Evolutionary conservation across 1,140 invertebrate species (phyloP).

Genomic region (Drosophila yakuba): DNA sequence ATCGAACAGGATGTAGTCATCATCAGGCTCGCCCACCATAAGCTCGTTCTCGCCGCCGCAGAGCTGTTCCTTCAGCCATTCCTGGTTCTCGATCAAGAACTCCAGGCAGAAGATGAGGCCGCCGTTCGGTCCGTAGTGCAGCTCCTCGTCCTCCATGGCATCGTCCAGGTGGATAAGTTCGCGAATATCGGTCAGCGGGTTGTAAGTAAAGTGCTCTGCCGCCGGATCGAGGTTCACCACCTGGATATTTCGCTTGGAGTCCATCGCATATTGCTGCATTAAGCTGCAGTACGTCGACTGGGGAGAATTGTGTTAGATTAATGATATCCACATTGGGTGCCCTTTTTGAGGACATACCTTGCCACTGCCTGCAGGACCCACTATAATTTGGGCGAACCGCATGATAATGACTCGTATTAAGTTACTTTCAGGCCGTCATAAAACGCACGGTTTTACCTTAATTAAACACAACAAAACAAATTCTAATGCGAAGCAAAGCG

Average conservation of each 20-base stretch:
- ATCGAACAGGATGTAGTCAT: conserved; percentile 99
- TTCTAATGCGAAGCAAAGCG: conserved; percentile 3
- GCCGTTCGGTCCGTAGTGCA: conserved; percentile 99
- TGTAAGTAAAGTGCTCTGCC: conserved; percentile 97
- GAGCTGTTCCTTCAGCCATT: conserved; percentile 95
- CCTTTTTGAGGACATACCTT: conserved; percentile 87
- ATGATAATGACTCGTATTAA: conserved; percentile 88
- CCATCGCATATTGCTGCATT: conserved; percentile 93
- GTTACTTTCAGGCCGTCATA: not conserved
- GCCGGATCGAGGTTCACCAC: conserved; percentile 99
- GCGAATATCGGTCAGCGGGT: conserved; percentile 94
- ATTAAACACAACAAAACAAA: conserved; percentile 28
- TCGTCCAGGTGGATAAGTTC: conserved; percentile 98
- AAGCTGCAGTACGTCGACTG: conserved; percentile 97
- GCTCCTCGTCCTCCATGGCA: conserved; percentile 97
- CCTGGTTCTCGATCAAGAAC: conserved; percentile 95
- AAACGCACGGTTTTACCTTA: not conserved
- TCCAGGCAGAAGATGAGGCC: conserved; percentile 98
- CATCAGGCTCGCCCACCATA: conserved; percentile 86
- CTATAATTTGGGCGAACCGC: conserved; percentile 97
- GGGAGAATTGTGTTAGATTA: not conserved
- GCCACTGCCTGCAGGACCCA: conserved; percentile 97
- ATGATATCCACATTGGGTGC: not conserved
- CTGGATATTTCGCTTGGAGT: conserved; percentile 90
- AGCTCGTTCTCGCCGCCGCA: conserved; percentile 85